These are phyloP conservation scores for Achatina immaculata DNA, from an alignment of 1,140 invertebrate species.

Conservation along the genomic window DNA sequence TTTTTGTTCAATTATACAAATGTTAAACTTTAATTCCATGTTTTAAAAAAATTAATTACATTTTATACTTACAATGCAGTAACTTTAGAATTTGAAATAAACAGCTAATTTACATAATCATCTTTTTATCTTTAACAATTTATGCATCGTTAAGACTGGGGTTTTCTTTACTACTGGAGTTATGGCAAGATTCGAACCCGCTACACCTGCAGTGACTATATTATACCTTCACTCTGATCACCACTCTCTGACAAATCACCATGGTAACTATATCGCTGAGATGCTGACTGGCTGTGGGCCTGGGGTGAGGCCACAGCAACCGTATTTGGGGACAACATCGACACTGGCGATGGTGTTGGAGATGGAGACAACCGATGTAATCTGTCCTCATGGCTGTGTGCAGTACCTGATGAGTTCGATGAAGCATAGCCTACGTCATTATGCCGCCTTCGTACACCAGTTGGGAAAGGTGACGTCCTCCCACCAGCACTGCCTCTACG, in stretches of 20 bases:
- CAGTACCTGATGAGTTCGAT: conserved; percentile 63
- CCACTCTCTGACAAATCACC: conserved; percentile 28
- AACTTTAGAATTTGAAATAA: too few species aligned
- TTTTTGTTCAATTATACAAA: too few species aligned
- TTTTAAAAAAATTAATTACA: too few species aligned
- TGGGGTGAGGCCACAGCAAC: conserved; percentile 18
- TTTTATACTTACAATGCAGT: too few species aligned
- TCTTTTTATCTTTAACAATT: too few species aligned
- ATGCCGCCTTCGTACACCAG: conserved; percentile 50
- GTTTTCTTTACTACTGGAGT: not conserved
- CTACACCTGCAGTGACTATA: not conserved
- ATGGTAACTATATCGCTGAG: conserved; percentile 35
- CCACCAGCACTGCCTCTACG: conserved; percentile 57
- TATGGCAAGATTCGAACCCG: not conserved
- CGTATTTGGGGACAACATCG: conserved; percentile 24
- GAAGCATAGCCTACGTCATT: conserved; percentile 64
- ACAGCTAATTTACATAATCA: too few species aligned
- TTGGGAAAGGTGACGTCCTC: conserved; percentile 46
- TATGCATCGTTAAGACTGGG: not conserved
- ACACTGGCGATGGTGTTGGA: not conserved
- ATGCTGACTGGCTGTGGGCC: not conserved
- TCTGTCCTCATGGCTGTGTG: not conserved
- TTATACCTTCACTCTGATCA: conserved; percentile 24
- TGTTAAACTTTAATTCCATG: too few species aligned
- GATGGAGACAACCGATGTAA: not conserved